These are phyloP conservation scores for Agonopterix alstromeriana DNA, from an alignment of 2,888 invertebrate genomes.

Conservation along the genomic window DNA sequence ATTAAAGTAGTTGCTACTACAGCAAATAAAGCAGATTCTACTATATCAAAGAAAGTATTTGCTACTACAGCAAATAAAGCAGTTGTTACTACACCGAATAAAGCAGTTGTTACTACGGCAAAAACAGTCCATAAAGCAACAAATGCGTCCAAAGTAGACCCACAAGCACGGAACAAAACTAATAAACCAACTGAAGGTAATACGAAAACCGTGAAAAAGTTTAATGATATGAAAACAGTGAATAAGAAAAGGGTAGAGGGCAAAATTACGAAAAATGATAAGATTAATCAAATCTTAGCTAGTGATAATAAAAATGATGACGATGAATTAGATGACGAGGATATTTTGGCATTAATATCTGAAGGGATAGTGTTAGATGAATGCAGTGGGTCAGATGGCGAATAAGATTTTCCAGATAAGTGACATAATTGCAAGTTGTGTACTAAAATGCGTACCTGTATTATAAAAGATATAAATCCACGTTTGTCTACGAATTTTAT, in stretches of 20 bases:
- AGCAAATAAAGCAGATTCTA: too few species aligned
- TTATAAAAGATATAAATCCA: too few species aligned
- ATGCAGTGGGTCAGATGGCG: conserved; percentile 52
- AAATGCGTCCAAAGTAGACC: too few species aligned
- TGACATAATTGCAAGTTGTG: too few species aligned
- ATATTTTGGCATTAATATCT: conserved; percentile 53
- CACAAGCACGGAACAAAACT: neutral
- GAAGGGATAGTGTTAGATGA: conserved; percentile 56
- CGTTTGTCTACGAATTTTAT: too few species aligned
- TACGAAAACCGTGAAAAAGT: neutral
- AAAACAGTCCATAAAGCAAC: too few species aligned
- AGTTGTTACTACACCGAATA: too few species aligned
- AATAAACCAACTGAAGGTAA: neutral
- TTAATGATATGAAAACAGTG: neutral
- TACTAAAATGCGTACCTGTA: too few species aligned
- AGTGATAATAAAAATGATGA: neutral
- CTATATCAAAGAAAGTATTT: too few species aligned
- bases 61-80: too few species aligned
- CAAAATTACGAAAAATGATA: neutral
- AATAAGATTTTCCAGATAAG: conserved; percentile 12
- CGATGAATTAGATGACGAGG: conserved; percentile 53
- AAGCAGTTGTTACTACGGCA: too few species aligned
- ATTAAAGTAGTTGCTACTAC: too few species aligned
- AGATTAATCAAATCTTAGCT: neutral
- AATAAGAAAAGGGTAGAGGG: neutral